These are phyloP conservation scores for Sinodicranocentrus sp. DNA, from an alignment of 2,888 invertebrate species.

Conservation along the genomic window DNA sequence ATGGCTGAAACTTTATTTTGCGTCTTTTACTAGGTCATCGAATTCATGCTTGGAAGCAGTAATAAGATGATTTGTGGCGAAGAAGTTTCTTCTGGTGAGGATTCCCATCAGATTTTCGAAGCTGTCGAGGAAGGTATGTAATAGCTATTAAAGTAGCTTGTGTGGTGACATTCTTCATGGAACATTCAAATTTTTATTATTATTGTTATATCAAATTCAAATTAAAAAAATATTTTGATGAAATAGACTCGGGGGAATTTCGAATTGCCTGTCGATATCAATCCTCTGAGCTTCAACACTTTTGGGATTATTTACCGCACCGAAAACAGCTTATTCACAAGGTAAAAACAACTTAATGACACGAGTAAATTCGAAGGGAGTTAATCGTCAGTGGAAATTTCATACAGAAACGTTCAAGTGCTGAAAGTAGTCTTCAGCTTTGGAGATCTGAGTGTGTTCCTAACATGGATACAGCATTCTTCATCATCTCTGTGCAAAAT, in stretches of 20 bases:
- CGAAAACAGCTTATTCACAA: slow-evolving; percentile 56
- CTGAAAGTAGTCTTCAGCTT: slow-evolving; percentile 51
- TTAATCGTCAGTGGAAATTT: too few relatives aligned
- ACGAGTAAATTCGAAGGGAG: too few relatives aligned
- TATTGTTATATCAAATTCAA: not conserved
- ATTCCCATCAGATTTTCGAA: slow-evolving; percentile 53
- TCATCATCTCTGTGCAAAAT: slow-evolving; percentile 53
- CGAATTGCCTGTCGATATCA: slow-evolving; percentile 54
- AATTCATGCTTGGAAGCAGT: slow-evolving; percentile 48
- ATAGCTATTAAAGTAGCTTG: too few relatives aligned
- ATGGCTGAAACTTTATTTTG: not conserved
- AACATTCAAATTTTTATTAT: too few relatives aligned
- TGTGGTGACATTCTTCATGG: too few relatives aligned
- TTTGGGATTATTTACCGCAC: slow-evolving; percentile 54
- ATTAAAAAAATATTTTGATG: not conserved
- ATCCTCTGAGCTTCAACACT: slow-evolving; percentile 49
- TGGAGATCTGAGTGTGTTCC: slow-evolving; percentile 51
- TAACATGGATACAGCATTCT: slow-evolving; percentile 57
- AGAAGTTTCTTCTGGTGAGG: slow-evolving; percentile 29
- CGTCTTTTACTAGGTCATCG: slow-evolving; percentile 45
- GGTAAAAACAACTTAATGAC: too few relatives aligned
- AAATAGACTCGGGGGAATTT: slow-evolving; percentile 46
- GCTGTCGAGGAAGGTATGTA: slow-evolving; percentile 47
- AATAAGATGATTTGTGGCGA: slow-evolving; percentile 49
- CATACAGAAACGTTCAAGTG: slow-evolving; percentile 39